These are phyloP conservation scores for Perizoma affinitatum DNA, from an alignment of 2,888 invertebrate genomes.

Conservation along the genomic window DNA sequence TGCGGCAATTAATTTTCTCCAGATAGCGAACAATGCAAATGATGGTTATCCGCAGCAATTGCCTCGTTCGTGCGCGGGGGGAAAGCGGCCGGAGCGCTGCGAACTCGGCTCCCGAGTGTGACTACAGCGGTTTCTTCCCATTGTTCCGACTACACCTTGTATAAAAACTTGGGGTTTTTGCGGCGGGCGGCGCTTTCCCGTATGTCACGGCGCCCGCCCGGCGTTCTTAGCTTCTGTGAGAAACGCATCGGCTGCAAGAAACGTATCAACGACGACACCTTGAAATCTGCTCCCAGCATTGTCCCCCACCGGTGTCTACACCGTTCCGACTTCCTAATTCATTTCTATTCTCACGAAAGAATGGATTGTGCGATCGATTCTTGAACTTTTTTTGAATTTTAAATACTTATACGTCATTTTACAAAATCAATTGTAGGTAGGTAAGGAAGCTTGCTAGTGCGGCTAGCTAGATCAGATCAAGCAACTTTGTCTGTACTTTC, in stretches of 20 bases:
- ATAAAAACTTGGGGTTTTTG: slow-evolving; percentile 60
- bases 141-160: slow-evolving; percentile 64
- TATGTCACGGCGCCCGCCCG: slow-evolving; percentile 37
- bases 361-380: slow-evolving; percentile 19
- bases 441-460: slow-evolving; percentile 9
- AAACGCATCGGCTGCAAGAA: slow-evolving; percentile 48
- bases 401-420: slow-evolving; percentile 21
- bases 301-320: slow-evolving; percentile 38
- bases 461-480: slow-evolving; percentile 8
- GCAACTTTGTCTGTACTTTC: slow-evolving; percentile 45
- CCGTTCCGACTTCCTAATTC: slow-evolving; percentile 35
- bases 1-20: slow-evolving; percentile 77
- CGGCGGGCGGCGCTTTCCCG: slow-evolving; percentile 65
- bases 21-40: slow-evolving; percentile 77
- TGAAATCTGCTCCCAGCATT: slow-evolving; percentile 56
- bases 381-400: neutral
- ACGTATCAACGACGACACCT: slow-evolving; percentile 50
- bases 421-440: neutral
- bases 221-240: slow-evolving; percentile 44
- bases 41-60: slow-evolving; percentile 76
- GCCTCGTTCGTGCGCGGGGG: slow-evolving; percentile 63
- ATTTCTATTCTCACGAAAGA: slow-evolving; percentile 28
- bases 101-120: slow-evolving; percentile 64
- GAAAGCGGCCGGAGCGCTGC: slow-evolving; percentile 71
- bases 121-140: slow-evolving; percentile 77